Evolutionary conservation across 2,888 invertebrate genomes (phyloP).

Genomic region (Andricus curvator): DNA sequence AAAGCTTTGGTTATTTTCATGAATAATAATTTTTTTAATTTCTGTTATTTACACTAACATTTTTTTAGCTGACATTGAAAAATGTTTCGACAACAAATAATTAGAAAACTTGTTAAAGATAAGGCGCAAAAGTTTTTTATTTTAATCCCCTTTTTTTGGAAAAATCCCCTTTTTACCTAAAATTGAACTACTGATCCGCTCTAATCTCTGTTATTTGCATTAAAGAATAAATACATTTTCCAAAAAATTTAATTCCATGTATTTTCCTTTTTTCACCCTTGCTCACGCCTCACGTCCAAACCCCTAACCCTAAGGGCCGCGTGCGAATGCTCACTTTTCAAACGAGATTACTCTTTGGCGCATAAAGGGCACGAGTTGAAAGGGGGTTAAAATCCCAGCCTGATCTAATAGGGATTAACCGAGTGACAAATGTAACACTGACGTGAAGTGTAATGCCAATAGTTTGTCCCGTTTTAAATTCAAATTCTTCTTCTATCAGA

Average conservation of each 20-base stretch:
- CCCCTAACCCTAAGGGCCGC: constrained; percentile 25
- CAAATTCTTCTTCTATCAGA: not conserved
- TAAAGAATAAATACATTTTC: not conserved
- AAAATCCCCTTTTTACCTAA: too few relatives aligned
- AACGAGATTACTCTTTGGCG: constrained; percentile 74
- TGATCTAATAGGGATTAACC: constrained; percentile 76
- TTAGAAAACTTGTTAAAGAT: too few relatives aligned
- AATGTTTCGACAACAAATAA: too few relatives aligned
- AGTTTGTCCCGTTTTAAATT: constrained; percentile 53
- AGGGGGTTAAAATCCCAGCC: constrained; percentile 72
- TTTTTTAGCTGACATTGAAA: too few relatives aligned
- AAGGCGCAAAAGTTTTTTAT: too few relatives aligned
- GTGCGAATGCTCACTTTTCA: constrained; percentile 70
- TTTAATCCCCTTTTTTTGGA: too few relatives aligned
- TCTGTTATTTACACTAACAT: too few relatives aligned
- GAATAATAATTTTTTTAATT: too few relatives aligned
- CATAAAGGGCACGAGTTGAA: constrained; percentile 57
- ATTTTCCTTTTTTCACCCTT: not conserved
- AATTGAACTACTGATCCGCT: too few relatives aligned
- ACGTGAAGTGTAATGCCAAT: constrained; percentile 62
- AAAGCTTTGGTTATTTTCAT: too few relatives aligned
- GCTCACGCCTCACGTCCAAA: not conserved
- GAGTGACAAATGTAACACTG: constrained; percentile 76
- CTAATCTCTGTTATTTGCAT: not conserved
- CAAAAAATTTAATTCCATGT: not conserved